Percentiles rank a stretch among this genome's conserved stretches.
Conservation (phyloP, 2,888 invertebrate species). For the Tetrapedia diversipes region DNA sequence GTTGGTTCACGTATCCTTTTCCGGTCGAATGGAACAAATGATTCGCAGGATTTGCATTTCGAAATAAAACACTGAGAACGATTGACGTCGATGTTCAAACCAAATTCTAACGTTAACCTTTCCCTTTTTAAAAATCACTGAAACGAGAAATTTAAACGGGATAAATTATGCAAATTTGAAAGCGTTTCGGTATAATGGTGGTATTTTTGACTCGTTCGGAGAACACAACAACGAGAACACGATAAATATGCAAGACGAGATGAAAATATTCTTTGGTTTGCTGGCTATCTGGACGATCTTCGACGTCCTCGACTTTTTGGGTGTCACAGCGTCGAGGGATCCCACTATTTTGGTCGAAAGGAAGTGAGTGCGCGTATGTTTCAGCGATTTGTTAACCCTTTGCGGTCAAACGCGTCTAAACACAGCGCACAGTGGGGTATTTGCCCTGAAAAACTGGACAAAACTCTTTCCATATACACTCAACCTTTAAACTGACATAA, state of each 20-base stretch:
- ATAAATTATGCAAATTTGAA: background rate
- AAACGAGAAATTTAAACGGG: background rate
- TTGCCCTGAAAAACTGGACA: no score
- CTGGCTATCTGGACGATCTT: constrained; percentile 39
- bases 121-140: background rate
- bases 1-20: no score
- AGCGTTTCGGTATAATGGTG: background rate
- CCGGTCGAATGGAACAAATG: background rate
- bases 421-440: no score
- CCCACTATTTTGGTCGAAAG: background rate
- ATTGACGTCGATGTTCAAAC: background rate
- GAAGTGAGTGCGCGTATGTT: constrained; percentile 13
- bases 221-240: no score
- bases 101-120: constrained; percentile 9
- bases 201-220: no score
- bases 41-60: background rate
- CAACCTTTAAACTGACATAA: no score
- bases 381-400: background rate
- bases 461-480: no score
- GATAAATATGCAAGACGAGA: constrained; percentile 30
- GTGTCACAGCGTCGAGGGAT: background rate
- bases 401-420: no score
- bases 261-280: constrained; percentile 33
- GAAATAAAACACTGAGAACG: constrained; percentile 7
- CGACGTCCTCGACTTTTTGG: constrained; percentile 25